These are phyloP conservation scores for Alectura lathami DNA, from an alignment of 2,113 vertebrate species.

Conservation along the genomic window DNA sequence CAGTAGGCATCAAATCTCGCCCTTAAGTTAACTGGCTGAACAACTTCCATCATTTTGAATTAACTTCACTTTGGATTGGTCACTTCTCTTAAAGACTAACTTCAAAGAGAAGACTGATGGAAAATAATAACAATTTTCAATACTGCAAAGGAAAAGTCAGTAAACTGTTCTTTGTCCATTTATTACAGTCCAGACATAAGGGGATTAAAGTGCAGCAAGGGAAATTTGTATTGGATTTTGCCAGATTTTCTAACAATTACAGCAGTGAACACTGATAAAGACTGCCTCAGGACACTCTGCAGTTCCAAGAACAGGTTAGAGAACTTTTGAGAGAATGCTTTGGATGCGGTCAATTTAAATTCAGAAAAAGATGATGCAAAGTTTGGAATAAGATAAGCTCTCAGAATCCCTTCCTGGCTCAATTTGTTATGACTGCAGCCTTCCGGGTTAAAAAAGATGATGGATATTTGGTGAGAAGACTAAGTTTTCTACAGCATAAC, in stretches of 20 bases:
- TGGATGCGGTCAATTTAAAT: background rate
- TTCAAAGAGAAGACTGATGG: background rate
- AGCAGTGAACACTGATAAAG: background rate
- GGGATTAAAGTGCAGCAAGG: background rate
- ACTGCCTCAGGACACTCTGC: background rate
- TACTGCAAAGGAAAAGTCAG: background rate
- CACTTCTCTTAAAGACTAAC: background rate
- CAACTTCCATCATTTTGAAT: background rate
- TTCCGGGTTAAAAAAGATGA: background rate
- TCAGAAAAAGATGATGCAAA: background rate
- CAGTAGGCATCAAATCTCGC: background rate
- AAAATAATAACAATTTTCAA: background rate
- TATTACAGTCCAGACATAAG: background rate
- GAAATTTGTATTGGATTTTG: background rate
- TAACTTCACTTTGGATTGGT: constrained; percentile 10
- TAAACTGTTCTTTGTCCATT: background rate
- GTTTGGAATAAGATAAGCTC: background rate
- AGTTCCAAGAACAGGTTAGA: background rate
- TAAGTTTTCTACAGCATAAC: background rate
- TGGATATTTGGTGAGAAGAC: background rate
- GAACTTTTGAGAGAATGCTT: background rate
- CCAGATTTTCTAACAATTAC: background rate
- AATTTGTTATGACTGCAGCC: background rate
- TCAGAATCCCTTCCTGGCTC: background rate
- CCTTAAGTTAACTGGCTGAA: constrained; percentile 18